Evolutionary conservation across 53 echinoderm and acorn worm species (phyloP), one percentile per base, ranked within the genome.

Genomic region (Crossaster papposus): DNA sequence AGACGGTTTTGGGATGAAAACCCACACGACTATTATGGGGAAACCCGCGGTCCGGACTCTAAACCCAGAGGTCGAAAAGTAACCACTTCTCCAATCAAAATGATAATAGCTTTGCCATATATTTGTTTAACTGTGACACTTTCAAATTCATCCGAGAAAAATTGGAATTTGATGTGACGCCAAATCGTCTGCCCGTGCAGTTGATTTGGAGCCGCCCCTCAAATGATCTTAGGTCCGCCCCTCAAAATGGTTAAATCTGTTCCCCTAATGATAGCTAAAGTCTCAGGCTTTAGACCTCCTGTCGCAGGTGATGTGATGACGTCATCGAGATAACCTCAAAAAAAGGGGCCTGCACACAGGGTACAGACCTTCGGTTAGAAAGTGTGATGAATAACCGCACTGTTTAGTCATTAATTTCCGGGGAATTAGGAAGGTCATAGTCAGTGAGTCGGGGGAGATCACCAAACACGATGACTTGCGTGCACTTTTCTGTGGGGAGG

Each of bases 351-450:
- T 2, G 3, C 18, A 23, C 78, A 44, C 78, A 17, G 14, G 24
- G 52, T 24, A n/a, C n/a, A n/a, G n/a, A n/a, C n/a, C n/a, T n/a
- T 58, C 12, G 51, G 44, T 85, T 30, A 29, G 72, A 52, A 73
- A 85, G 71, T 31, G 55, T 22, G 23, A 34, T 22, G 23, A 34
- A 36, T 32, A 51, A 54, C 38, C 65, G 51, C 30, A 32, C 72
- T 2, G 23, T 52, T 85, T 85, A 85, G 72, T 85, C 85, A 85
- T 72, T 44, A 50, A 85, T 85, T 51, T 85, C 85, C 85, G 85
- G 73, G 12, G 51, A 28, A 85, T 85, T 85, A 83, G 35, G 4
- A 30, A n/a, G 36, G 82, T 82, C 65, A 82, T 22, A 44, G 50
- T 53, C 32, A 51, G 30, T 74, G 34, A 44, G 17, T 18, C 14